Evolutionary conservation across 2,888 invertebrate species (phyloP), one percentile per base, ranked within the genome.

Genomic region (Ptychoptera contaminata): DNA sequence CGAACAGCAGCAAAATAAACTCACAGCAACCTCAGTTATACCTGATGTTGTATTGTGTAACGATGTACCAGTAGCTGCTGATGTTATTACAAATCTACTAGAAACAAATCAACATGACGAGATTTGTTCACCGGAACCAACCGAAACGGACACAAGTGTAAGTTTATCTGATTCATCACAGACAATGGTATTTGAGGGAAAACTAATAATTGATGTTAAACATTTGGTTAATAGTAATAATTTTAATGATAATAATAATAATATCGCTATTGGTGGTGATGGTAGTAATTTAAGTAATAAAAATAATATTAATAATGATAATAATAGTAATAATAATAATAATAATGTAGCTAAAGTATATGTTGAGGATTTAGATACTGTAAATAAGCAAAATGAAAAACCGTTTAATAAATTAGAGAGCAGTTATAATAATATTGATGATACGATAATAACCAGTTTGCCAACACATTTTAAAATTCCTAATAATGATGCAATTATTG

Each of bases 111-210:
- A 23, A 7, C 7, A 23, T 7, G 23, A 23, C 3, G 23, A 3
- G 23, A 23, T 23, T 23, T 23, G 23, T 23, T 23, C 23, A 23
- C 23, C 23, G 23, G 23, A 23, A 23, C 23, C 23, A 23, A 23
- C 23, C 23, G 23, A 23, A 23, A 23, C 23, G 42, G 53, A 52
- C 23, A 43, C 46, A 40, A 51, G 50, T 41, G 51, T 51, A 51
- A 51, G 51, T 49, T 42, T 46, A 46, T 43, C 44, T 45, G 41
- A 40, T 11, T 40, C 47, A 38, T 44, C 43, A 32, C 43, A 48
- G 53, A 68, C 69, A 46, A 67, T 71, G 57, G 70, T 71, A 50
- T 70, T 70, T 55, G 68, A 70, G 57, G 70, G 70, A 51, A 70
- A 70, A 60, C 70, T 71, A 70, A 68, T 69, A 51, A 70, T 69